phyloP scores from a whole-genome alignment of 2,113 vertebrate species.

The Chascanopsetta lugubris region DNA sequence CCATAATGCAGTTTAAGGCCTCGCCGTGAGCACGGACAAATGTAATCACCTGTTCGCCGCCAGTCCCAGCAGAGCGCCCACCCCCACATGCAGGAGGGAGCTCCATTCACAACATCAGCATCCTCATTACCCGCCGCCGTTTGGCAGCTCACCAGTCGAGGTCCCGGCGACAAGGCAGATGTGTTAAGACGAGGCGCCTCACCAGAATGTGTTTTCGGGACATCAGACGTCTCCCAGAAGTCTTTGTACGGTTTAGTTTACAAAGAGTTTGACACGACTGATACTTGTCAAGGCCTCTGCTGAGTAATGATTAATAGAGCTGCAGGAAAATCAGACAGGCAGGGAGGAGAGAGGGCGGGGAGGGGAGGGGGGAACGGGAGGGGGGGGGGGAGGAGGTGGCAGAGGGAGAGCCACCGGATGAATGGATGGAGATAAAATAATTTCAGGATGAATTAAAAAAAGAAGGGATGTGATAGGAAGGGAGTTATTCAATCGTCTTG shows the following conservation, averaged over 20 bases:
- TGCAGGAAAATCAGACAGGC: not conserved
- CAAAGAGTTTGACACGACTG: not conserved
- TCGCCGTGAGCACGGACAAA: constrained; percentile 6
- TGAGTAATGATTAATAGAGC: not conserved
- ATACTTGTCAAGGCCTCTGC: not conserved
- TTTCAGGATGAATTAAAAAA: not conserved
- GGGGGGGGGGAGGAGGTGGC: too few relatives aligned
- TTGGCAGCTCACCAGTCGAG: not conserved
- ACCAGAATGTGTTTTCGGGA: not conserved
- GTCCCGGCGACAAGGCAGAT: not conserved
- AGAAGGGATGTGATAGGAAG: not conserved
- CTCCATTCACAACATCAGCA: not conserved
- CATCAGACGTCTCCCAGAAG: too few relatives aligned
- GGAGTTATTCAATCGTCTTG: not conserved
- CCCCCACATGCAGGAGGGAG: not conserved
- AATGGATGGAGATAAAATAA: not conserved
- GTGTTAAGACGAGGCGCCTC: not conserved
- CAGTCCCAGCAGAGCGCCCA: not conserved
- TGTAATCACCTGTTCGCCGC: not conserved
- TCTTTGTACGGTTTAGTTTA: not conserved
- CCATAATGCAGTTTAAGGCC: not conserved
- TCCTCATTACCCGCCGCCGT: not conserved
- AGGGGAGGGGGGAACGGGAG: too few relatives aligned
- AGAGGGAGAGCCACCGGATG: too few relatives aligned
- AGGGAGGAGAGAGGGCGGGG: not conserved